phyloP scores from a whole-genome alignment of 2,113 vertebrate species.

The Menura novaehollandiae region DNA sequence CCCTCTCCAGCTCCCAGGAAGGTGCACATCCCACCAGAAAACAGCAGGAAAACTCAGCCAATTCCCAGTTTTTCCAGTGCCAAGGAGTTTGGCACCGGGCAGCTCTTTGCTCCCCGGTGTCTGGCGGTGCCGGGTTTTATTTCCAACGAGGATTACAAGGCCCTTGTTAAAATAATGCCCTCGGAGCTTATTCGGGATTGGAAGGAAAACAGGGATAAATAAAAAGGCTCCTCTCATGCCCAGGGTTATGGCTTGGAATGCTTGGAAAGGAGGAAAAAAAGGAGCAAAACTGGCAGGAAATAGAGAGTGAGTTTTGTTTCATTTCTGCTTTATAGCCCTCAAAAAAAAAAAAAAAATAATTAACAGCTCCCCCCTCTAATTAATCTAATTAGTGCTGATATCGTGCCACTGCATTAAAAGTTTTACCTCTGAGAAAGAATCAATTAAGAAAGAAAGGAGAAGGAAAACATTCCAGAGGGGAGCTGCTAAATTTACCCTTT shows the following conservation, averaged over 20 bases:
- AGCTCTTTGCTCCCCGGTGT: constrained; percentile 1
- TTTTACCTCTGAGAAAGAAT: constrained; percentile 26
- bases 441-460: background rate
- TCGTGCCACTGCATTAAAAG: background rate
- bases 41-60: background rate
- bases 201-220: constrained; percentile 15
- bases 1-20: background rate
- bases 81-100: constrained; percentile 38
- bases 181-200: constrained; percentile 17
- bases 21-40: background rate
- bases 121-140: constrained; percentile 23
- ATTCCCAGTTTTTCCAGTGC: background rate
- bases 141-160: constrained; percentile 51
- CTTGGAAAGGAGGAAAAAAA: constrained; percentile 7
- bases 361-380: background rate
- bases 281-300: background rate
- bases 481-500: constrained; percentile 32
- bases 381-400: constrained; percentile 33
- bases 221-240: constrained; percentile 34
- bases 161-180: constrained; percentile 55
- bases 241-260: background rate
- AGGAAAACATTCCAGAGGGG: background rate
- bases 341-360: background rate
- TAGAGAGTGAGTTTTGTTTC: constrained; percentile 45
- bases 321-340: constrained; percentile 13